phyloP scores from a whole-genome alignment of 2,113 vertebrate species.

The Tylochromis polylepis region DNA sequence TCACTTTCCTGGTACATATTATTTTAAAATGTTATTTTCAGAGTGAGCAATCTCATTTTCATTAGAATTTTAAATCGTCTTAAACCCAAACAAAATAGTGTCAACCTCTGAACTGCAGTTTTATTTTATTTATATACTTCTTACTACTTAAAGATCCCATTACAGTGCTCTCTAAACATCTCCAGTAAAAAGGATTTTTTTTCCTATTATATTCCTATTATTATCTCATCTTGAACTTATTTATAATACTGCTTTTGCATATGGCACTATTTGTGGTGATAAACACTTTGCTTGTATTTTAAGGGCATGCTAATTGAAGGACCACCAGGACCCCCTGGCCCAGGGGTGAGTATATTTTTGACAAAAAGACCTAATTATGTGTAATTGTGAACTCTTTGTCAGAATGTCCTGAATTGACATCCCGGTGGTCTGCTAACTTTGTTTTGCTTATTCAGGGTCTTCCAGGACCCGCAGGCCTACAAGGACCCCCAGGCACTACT shows the following conservation, averaged over 20 bases:
- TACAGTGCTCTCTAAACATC: not conserved
- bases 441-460: conserved; percentile 81
- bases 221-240: not conserved
- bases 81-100: not conserved
- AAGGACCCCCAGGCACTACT: conserved; percentile 84
- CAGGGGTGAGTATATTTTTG: conserved; percentile 78
- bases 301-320: conserved; percentile 99
- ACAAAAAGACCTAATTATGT: fast-evolving
- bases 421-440: not conserved
- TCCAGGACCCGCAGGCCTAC: conserved; percentile 87
- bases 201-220: not conserved
- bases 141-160: not conserved
- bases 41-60: not conserved
- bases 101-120: not conserved
- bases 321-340: conserved; percentile 84
- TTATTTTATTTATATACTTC: not conserved
- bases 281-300: conserved; percentile 23
- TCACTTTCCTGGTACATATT: not conserved
- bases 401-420: not conserved
- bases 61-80: not conserved
- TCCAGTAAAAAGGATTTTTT: not conserved
- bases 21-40: not conserved
- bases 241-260: not conserved
- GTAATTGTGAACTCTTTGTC: not conserved
- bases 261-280: not conserved